These are phyloP conservation scores for Neotragus moschatus DNA, from an alignment of 2,113 vertebrate species.

Conservation along the genomic window DNA sequence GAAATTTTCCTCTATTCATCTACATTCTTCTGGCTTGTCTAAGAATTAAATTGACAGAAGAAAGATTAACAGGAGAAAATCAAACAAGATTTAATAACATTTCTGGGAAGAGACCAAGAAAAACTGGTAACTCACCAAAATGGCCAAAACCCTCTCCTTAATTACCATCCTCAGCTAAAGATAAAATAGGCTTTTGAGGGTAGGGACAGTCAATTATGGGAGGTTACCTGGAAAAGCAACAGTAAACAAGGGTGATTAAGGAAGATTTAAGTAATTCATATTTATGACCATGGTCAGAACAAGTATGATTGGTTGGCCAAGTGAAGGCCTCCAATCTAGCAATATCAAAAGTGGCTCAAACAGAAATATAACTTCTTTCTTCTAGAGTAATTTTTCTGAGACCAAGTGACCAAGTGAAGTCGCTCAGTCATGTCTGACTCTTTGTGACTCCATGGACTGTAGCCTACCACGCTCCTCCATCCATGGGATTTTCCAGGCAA, in stretches of 20 bases:
- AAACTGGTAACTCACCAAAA: background rate
- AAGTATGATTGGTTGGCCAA: background rate
- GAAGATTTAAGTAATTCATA: background rate
- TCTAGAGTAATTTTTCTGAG: background rate
- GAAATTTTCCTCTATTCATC: background rate
- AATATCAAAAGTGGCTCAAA: background rate
- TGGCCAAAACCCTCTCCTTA: background rate
- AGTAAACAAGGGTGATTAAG: background rate
- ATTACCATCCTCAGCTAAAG: background rate
- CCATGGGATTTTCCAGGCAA: no score
- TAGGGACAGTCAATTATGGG: background rate
- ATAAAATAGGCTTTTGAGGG: background rate
- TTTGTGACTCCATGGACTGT: no score
- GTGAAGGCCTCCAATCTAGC: background rate
- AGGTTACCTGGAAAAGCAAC: background rate
- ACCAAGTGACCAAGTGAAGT: no score
- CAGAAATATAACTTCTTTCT: background rate
- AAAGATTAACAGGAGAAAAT: background rate
- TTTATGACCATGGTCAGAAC: background rate
- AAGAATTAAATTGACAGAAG: background rate
- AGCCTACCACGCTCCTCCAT: no score
- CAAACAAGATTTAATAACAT: background rate
- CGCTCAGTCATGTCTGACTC: no score
- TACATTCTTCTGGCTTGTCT: background rate
- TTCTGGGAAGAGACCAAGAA: background rate